phyloP scores from a whole-genome alignment of 2,797 vertebrate genomes.

The Poecilia velifera region DNA sequence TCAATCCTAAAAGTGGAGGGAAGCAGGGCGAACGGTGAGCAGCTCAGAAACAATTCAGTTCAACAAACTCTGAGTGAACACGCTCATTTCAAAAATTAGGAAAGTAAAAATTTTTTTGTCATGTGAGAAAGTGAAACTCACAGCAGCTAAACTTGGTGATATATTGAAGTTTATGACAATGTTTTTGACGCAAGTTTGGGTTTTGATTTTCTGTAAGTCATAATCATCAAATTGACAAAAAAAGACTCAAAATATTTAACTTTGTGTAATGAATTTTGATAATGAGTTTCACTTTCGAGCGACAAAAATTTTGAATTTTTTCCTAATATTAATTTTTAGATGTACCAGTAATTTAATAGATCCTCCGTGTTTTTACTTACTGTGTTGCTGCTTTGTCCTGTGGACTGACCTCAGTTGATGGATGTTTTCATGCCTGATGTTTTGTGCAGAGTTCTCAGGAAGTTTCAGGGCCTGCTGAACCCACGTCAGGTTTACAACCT shows the following conservation, averaged over 20 bases:
- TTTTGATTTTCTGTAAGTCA: background rate
- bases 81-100: background rate
- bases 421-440: background rate
- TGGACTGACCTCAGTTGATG: background rate
- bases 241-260: background rate
- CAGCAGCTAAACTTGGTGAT: too few species aligned
- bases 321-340: background rate
- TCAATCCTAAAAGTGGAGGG: constrained; percentile 95
- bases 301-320: background rate
- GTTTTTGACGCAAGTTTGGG: background rate
- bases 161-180: background rate
- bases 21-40: constrained; percentile 91
- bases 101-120: background rate
- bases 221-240: background rate
- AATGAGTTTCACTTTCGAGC: background rate
- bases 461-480: constrained; percentile 92
- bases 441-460: constrained; percentile 86
- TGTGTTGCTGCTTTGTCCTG: background rate
- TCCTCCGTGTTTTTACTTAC: background rate
- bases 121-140: background rate
- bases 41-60: background rate
- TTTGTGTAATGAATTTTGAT: background rate
- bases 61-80: background rate
- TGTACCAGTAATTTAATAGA: background rate
- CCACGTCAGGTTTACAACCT: constrained; percentile 93